Evolutionary conservation across 2,888 invertebrate genomes (phyloP).

Genomic region (Biston betularia): DNA sequence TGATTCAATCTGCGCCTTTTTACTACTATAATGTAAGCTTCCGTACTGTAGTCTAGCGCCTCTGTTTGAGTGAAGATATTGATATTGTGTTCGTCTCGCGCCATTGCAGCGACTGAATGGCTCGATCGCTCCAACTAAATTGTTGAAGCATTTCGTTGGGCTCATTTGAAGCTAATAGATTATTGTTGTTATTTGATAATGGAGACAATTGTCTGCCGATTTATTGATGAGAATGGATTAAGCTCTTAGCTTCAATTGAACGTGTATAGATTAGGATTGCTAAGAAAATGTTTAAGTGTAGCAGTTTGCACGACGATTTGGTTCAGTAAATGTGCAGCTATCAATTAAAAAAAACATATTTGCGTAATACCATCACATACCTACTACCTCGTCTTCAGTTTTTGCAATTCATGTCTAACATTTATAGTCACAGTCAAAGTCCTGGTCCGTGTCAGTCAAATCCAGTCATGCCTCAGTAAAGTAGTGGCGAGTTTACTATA

Average conservation of each 20-base stretch:
- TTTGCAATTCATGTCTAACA: no score
- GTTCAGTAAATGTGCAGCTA: no score
- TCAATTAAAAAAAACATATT: no score
- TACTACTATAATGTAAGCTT: constrained; percentile 11
- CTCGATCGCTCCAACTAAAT: constrained; percentile 43
- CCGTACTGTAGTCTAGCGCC: constrained; percentile 9
- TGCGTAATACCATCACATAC: no score
- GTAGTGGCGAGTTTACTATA: no score
- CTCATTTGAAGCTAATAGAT: constrained; percentile 43
- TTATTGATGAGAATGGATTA: constrained; percentile 34
- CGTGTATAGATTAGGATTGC: not conserved
- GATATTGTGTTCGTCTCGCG: constrained; percentile 45
- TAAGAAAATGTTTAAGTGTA: no score
- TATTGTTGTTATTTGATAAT: constrained; percentile 41
- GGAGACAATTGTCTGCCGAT: constrained; percentile 33
- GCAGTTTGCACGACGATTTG: no score
- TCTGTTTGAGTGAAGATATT: constrained; percentile 39
- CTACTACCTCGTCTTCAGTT: no score
- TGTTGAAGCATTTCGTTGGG: constrained; percentile 41
- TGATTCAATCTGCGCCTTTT: no score
- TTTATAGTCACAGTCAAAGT: no score
- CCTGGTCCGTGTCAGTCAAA: no score
- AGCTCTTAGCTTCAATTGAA: constrained; percentile 11
- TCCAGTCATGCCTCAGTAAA: no score
- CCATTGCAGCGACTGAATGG: constrained; percentile 43